Base-by-base conservation (phyloP, 1,140 invertebrate genomes). In the Ceratosolen solmsi region DNA sequence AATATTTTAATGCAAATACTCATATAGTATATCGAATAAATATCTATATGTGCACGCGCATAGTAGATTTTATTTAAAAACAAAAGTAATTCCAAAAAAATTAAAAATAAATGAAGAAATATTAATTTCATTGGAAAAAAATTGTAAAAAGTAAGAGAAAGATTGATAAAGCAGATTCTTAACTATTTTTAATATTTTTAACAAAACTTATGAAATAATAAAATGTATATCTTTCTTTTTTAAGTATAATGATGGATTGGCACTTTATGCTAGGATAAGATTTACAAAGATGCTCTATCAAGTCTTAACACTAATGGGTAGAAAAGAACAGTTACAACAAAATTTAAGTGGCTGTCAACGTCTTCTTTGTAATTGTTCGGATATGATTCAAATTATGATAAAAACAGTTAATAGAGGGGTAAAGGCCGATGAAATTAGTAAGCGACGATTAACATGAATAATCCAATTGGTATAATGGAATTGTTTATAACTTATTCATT, bases 261-360 rank as follows among this genome's bases (percentile, higher is more conserved):
- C 96, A 2, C 90, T 98, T 8, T 95, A 95, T 87, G 94, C 95
- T 20, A 93, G 97, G 84, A 94, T 98, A 49, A 95, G 96, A 86
- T 98, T 98, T 89, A 95, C 96, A 46, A 94, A 97, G 82, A 94
- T 97, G 87, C 94, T 98, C 80, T 96, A 97, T 87, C 95, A 97
- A 92, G 94, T 95, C 25, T 92, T 98, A 30, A 92, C 95, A 49
- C 92, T 96, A 68, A 94, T 94, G 87, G 93, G 93, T 49, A 92
- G 92, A 80, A 93, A 93, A 82, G 94, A 94, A 84, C 93, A 94
- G 8, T 87, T 92, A 15, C 88, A 91, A 56, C 90, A 92, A 70
- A 92, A 93, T 83, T 93, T 93, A 79, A 91, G 88, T 63, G 94
- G 94, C 85, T 94, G 93, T 86, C 94, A 94, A 86, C 95, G 94